These are phyloP conservation scores for Drosophila borborema DNA, from an alignment of 2,888 invertebrate genomes.

Conservation along the genomic window DNA sequence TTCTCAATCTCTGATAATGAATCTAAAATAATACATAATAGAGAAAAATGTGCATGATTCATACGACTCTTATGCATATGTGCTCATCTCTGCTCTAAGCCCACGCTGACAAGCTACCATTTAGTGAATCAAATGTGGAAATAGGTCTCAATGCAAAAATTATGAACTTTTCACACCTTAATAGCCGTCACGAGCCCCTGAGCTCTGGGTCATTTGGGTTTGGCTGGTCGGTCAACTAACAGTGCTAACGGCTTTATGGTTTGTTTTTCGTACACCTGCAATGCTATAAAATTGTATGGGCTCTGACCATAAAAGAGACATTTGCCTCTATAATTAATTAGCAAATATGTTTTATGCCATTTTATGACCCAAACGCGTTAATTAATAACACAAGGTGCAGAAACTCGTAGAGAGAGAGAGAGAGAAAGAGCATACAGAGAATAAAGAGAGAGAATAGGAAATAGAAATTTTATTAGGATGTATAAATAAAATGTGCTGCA, in stretches of 20 bases:
- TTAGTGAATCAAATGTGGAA: slow-evolving; percentile 28
- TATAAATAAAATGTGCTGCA: neutral
- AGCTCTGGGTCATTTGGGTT: slow-evolving; percentile 28
- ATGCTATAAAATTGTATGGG: slow-evolving; percentile 58
- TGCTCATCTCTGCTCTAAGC: neutral
- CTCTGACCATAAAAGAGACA: slow-evolving; percentile 49
- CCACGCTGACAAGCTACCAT: neutral
- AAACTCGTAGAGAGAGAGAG: slow-evolving; percentile 1
- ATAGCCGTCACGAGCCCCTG: slow-evolving; percentile 33
- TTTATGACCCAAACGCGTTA: slow-evolving; percentile 48
- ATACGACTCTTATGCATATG: neutral
- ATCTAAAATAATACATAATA: neutral
- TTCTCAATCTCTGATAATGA: neutral
- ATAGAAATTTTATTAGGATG: neutral
- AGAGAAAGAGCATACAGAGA: neutral
- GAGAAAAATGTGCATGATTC: neutral
- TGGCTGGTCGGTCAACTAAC: slow-evolving; percentile 19
- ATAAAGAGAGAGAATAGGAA: neutral
- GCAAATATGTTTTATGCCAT: slow-evolving; percentile 57
- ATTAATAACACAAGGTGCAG: slow-evolving; percentile 33
- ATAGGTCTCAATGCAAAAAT: slow-evolving; percentile 27
- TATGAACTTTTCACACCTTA: slow-evolving; percentile 65
- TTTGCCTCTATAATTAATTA: slow-evolving; percentile 65
- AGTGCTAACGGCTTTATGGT: slow-evolving; percentile 32
- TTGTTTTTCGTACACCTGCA: slow-evolving; percentile 39